Evolutionary conservation across 1,140 invertebrate genomes (phyloP).

Genomic region (Rhopalosiphum maidis): DNA sequence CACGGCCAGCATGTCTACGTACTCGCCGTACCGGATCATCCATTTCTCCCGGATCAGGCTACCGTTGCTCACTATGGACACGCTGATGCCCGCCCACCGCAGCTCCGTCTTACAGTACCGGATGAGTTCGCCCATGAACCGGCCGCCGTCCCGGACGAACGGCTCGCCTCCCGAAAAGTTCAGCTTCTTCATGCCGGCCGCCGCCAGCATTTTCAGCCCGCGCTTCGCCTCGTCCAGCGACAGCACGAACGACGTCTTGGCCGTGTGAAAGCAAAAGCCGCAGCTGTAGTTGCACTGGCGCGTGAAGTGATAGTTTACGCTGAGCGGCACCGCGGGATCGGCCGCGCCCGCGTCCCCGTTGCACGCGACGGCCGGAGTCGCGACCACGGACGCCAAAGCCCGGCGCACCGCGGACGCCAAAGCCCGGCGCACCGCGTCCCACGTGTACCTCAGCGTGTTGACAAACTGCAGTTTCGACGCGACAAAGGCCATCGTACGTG

Average conservation of each 20-base stretch:
- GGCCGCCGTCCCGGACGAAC: conserved; percentile 62
- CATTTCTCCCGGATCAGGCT: conserved; percentile 62
- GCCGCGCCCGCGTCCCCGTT: neutral
- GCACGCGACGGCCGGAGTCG: neutral
- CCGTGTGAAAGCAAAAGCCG: conserved; percentile 65
- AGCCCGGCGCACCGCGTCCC: neutral
- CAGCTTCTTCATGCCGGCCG: conserved; percentile 64
- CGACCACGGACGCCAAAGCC: neutral
- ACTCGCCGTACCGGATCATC: conserved; percentile 63
- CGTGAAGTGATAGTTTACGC: conserved; percentile 65
- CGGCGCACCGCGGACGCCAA: neutral
- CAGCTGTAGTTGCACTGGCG: conserved; percentile 64
- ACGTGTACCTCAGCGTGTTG: neutral
- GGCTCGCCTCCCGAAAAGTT: conserved; percentile 66
- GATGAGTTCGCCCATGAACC: conserved; percentile 63
- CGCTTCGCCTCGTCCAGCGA: conserved; percentile 63
- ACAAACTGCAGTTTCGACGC: neutral
- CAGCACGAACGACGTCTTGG: conserved; percentile 64
- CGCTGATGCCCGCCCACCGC: conserved; percentile 61
- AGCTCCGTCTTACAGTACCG: conserved; percentile 63
- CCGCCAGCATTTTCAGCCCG: conserved; percentile 62
- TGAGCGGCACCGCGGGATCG: conserved; percentile 61
- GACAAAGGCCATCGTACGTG: neutral
- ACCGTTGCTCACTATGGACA: conserved; percentile 65
- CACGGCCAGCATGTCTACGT: conserved; percentile 64